phyloP scores from a whole-genome alignment of 2,888 invertebrate species.

The Epinotia nisella region DNA sequence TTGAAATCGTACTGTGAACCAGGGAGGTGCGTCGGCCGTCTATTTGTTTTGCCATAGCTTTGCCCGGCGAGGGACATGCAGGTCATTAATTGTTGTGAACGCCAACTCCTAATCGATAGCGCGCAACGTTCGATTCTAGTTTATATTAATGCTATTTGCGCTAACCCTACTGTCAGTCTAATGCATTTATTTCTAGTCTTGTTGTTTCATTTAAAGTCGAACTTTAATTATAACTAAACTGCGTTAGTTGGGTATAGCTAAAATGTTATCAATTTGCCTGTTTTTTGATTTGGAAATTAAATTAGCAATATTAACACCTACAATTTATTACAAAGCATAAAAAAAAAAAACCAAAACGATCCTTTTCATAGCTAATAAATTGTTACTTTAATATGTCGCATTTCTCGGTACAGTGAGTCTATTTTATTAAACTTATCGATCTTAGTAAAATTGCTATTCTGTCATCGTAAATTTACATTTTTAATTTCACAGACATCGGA shows the following conservation, averaged over 20 bases:
- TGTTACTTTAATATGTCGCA: too few relatives aligned
- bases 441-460: too few relatives aligned
- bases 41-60: constrained; percentile 85
- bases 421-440: too few relatives aligned
- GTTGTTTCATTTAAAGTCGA: constrained; percentile 19
- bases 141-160: constrained; percentile 85
- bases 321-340: not conserved
- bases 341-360: not conserved
- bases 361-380: not conserved
- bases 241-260: too few relatives aligned
- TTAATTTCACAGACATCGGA: too few relatives aligned
- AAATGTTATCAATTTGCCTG: not conserved
- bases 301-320: not conserved
- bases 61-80: constrained; percentile 83
- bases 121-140: constrained; percentile 83
- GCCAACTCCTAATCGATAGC: constrained; percentile 83
- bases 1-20: constrained; percentile 68
- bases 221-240: not conserved
- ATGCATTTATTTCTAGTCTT: constrained; percentile 44
- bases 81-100: constrained; percentile 85
- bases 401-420: too few relatives aligned
- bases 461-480: too few relatives aligned
- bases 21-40: constrained; percentile 77
- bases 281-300: not conserved
- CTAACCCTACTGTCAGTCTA: constrained; percentile 61